phyloP scores from a whole-genome alignment of 2,888 invertebrate species.

The Chaetoderma sp. region DNA sequence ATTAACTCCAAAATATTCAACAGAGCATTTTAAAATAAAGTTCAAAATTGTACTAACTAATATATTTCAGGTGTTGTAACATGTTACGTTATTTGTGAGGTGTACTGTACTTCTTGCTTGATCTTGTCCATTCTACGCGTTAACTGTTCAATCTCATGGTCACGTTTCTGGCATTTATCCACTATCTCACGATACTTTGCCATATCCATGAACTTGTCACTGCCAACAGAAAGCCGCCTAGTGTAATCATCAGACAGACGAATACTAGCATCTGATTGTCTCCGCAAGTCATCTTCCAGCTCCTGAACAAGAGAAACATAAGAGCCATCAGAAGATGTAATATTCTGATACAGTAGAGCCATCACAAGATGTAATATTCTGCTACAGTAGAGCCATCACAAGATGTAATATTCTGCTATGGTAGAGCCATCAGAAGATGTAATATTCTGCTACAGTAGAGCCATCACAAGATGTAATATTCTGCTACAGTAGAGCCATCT shows the following conservation, averaged over 20 bases:
- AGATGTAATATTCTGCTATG: too few relatives aligned
- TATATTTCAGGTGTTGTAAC: too few relatives aligned
- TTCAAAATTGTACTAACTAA: too few relatives aligned
- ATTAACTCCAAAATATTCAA: too few relatives aligned
- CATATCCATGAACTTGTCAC: conserved; percentile 47
- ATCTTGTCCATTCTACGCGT: conserved; percentile 45
- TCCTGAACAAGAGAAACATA: conserved; percentile 40
- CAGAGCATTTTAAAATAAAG: too few relatives aligned
- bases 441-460: too few relatives aligned
- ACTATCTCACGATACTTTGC: conserved; percentile 51
- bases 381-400: too few relatives aligned
- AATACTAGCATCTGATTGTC: conserved; percentile 7
- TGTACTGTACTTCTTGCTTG: conserved; percentile 50
- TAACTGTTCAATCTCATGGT: conserved; percentile 51
- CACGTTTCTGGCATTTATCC: conserved; percentile 48
- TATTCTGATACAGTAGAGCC: neutral
- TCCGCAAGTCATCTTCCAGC: conserved; percentile 43
- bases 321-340: neutral
- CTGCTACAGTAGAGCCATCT: too few relatives aligned
- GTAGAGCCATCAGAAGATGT: too few relatives aligned
- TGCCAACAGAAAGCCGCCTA: conserved; percentile 45
- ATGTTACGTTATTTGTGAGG: too few relatives aligned
- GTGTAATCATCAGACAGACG: conserved; percentile 40
- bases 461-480: too few relatives aligned
- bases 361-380: too few relatives aligned